These are phyloP conservation scores for Perodicticus potto DNA, from an alignment of 2,797 vertebrate species.

Conservation along the genomic window DNA sequence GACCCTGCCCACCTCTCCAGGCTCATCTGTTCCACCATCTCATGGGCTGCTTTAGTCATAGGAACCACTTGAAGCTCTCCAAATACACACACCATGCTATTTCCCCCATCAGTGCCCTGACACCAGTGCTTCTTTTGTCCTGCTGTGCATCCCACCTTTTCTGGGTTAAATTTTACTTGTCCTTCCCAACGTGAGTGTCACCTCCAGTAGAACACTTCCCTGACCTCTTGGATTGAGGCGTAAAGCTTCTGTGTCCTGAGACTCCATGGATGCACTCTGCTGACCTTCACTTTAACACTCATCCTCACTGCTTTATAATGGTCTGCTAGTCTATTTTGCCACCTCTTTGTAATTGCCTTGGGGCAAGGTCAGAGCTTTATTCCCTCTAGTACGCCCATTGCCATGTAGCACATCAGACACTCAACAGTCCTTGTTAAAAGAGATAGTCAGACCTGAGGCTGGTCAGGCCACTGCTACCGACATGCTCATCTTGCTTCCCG, in stretches of 20 bases:
- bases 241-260: background rate
- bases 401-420: background rate
- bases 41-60: background rate
- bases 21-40: background rate
- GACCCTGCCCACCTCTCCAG: background rate
- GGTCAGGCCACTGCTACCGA: background rate
- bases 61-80: background rate
- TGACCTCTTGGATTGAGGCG: background rate
- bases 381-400: background rate
- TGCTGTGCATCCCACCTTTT: background rate
- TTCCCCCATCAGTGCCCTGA: background rate
- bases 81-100: background rate
- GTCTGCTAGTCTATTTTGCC: background rate
- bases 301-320: background rate
- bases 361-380: background rate
- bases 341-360: background rate
- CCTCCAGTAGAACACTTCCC: background rate
- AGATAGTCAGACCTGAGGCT: background rate
- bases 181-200: background rate
- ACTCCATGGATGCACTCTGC: background rate
- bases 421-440: background rate
- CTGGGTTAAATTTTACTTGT: background rate
- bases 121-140: background rate
- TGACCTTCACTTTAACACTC: background rate
- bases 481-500: background rate